Conservation (phyloP, 2,113 vertebrate genomes). For the Podilymbus podiceps region DNA sequence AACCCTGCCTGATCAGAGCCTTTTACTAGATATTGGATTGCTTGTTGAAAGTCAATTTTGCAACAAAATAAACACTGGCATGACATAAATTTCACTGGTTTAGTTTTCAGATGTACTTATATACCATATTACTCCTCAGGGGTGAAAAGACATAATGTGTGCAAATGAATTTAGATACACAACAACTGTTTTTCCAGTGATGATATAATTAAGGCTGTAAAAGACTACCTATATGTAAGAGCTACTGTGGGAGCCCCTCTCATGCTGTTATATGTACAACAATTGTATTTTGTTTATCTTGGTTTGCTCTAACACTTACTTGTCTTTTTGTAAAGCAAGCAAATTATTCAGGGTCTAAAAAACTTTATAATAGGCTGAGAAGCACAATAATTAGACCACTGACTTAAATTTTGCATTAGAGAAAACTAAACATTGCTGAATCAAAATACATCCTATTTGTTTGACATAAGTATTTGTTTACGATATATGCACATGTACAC, state of each 20-base stretch:
- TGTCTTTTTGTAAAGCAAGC: conserved; percentile 16
- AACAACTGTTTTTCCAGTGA: conserved; percentile 60
- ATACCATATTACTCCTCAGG: conserved; percentile 63
- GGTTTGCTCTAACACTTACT: conserved; percentile 34
- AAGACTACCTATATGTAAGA: conserved; percentile 61
- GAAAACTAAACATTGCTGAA: conserved; percentile 1
- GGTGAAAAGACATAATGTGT: conserved; percentile 61
- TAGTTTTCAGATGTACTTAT: conserved; percentile 64
- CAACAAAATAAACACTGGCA: conserved; percentile 21
- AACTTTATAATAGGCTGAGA: conserved; percentile 11
- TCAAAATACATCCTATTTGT: not conserved
- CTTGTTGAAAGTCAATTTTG: conserved; percentile 63
- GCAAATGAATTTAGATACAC: conserved; percentile 72
- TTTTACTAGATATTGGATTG: conserved; percentile 33
- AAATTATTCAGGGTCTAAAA: conserved; percentile 4
- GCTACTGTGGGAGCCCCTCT: conserved; percentile 47
- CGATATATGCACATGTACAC: fast-evolving
- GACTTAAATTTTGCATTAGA: not conserved
- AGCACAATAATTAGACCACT: not conserved
- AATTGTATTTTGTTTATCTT: conserved; percentile 29
- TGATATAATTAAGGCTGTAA: conserved; percentile 73
- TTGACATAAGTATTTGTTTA: not conserved
- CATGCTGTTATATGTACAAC: not conserved
- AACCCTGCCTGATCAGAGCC: conserved; percentile 32
- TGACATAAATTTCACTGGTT: conserved; percentile 65